Evolutionary conservation across 2,797 vertebrate genomes (phyloP).

Genomic region (Melanogrammus aeglefinus): DNA sequence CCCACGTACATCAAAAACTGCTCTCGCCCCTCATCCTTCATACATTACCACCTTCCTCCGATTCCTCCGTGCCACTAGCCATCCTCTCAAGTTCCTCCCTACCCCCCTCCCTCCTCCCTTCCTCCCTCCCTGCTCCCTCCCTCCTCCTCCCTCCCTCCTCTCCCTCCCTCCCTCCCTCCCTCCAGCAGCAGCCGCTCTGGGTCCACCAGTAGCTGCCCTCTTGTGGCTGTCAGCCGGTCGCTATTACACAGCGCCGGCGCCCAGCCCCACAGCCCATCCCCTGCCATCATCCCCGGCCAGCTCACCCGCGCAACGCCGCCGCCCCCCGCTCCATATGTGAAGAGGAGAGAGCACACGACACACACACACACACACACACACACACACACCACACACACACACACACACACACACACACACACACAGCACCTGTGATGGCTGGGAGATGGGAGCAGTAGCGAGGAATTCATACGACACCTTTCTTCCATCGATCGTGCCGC

Average conservation of each 20-base stretch:
- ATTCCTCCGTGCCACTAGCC: no score
- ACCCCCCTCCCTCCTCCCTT: not conserved
- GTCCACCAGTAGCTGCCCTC: not conserved
- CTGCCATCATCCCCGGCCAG: slow-evolving; percentile 1
- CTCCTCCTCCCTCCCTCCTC: not conserved
- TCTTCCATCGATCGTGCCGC: not conserved
- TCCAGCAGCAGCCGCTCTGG: not conserved
- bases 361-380: not conserved
- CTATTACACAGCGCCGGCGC: not conserved
- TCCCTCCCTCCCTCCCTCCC: not conserved
- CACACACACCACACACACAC: not conserved
- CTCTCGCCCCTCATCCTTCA: not conserved
- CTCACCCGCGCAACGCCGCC: not conserved
- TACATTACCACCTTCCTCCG: not conserved
- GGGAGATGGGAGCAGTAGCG: not conserved
- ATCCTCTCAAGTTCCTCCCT: no score
- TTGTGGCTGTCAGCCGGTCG: not conserved
- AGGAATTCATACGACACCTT: not conserved
- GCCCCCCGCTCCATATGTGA: not conserved
- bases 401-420: not conserved
- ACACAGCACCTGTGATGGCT: not conserved
- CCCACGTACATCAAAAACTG: not conserved
- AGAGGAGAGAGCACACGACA: not conserved
- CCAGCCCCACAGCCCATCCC: not conserved
- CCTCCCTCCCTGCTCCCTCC: no score